Conservation (phyloP, 2,797 vertebrate genomes). For the Balearica regulorum region DNA sequence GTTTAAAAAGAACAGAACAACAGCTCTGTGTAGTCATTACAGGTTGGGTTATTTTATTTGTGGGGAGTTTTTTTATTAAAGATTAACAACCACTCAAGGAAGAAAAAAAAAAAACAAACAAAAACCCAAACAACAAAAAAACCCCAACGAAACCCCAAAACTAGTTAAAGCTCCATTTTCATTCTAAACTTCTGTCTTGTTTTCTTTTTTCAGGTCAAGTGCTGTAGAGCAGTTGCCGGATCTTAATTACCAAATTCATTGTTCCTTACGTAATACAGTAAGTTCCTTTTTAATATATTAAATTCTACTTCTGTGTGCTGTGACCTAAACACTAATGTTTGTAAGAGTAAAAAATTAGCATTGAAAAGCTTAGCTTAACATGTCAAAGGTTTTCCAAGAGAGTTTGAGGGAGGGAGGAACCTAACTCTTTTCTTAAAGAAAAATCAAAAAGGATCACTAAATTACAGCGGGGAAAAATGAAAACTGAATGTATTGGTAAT, state of each 20-base stretch:
- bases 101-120: background rate
- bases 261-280: constrained; percentile 90
- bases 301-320: background rate
- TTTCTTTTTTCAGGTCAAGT: constrained; percentile 77
- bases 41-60: background rate
- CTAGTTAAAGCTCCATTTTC: background rate
- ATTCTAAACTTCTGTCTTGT: background rate
- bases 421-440: background rate
- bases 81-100: background rate
- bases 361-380: background rate
- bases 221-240: constrained; percentile 94
- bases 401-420: background rate
- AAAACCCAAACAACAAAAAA: no score
- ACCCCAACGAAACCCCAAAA: background rate
- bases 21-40: fast-evolving
- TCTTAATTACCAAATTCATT: constrained; percentile 96
- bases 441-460: background rate
- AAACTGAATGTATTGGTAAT: background rate
- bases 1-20: background rate
- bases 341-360: background rate
- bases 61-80: background rate
- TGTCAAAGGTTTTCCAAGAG: background rate
- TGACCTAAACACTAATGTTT: background rate
- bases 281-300: constrained; percentile 43
- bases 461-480: background rate